A percentile compares a stretch with the other conserved stretches of the same genome.
phyloP scores from a whole-genome alignment of 2,888 invertebrate genomes.

The Cybosia mesomella region DNA sequence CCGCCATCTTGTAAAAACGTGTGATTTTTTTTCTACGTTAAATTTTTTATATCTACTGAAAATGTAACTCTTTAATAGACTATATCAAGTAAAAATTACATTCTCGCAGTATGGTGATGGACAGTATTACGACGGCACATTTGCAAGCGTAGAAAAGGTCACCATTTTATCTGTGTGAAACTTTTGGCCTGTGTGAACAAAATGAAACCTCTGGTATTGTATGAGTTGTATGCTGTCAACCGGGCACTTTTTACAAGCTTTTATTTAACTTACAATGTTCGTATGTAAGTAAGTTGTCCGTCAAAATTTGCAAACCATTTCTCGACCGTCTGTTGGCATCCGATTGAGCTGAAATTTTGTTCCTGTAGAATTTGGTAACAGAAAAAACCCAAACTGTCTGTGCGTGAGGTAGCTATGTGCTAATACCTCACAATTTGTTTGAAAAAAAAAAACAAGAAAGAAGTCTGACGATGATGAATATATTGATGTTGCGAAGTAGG shows the following conservation, averaged over 20 bases:
- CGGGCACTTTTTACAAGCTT: not conserved
- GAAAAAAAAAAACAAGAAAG: not conserved
- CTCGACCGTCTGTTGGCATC: too few species aligned
- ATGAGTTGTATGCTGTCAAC: not conserved
- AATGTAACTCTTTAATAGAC: too few species aligned
- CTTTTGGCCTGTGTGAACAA: not conserved
- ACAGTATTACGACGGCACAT: too few species aligned
- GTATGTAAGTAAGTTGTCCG: too few species aligned
- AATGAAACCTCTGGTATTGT: not conserved
- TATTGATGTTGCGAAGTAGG: not conserved
- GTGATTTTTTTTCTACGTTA: too few species aligned
- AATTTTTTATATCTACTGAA: too few species aligned
- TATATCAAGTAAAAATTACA: not conserved
- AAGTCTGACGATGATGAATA: not conserved
- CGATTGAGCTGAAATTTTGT: too few species aligned
- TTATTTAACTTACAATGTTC: too few species aligned
- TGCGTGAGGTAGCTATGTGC: not conserved
- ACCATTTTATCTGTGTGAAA: not conserved
- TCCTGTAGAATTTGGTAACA: not conserved
- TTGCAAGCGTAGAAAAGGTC: not conserved
- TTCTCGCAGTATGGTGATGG: not conserved
- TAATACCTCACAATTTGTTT: not conserved
- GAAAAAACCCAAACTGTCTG: not conserved
- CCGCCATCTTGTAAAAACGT: too few species aligned
- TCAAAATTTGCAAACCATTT: too few species aligned